A percentile compares a stretch with the other conserved stretches of the same genome.
phyloP scores from a whole-genome alignment of 2,797 vertebrate genomes.

The Sebastes oblongus region DNA sequence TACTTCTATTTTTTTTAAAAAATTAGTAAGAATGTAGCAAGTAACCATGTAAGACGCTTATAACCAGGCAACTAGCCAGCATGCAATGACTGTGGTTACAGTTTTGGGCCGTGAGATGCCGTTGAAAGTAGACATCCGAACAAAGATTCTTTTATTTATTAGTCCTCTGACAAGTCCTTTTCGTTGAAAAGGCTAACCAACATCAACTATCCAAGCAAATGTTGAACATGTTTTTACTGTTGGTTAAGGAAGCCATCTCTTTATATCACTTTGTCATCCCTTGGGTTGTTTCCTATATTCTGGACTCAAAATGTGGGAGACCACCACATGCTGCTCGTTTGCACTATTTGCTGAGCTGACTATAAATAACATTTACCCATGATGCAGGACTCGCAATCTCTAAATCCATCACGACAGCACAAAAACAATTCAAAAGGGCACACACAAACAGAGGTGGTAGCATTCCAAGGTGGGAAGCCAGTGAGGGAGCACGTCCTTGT shows the following conservation, averaged over 20 bases:
- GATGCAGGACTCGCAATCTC: not conserved
- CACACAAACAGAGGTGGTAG: no score
- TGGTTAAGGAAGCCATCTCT: not conserved
- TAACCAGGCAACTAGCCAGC: no score
- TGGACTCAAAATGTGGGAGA: not conserved
- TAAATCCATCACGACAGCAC: not conserved
- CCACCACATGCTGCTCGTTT: not conserved
- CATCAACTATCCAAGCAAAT: not conserved
- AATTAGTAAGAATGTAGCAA: no score
- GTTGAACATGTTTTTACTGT: not conserved
- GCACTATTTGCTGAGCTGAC: not conserved
- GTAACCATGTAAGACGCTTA: no score
- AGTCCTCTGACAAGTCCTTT: not conserved
- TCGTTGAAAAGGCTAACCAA: not conserved
- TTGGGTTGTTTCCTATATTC: not conserved
- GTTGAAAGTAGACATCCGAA: not conserved
- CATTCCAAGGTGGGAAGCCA: no score
- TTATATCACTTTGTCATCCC: not conserved
- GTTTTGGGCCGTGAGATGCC: not conserved
- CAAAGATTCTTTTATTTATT: not conserved
- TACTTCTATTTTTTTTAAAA: no score
- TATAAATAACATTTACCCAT: not conserved
- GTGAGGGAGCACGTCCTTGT: no score
- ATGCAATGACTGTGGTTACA: not conserved
- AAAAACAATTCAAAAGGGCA: not conserved